These are phyloP conservation scores for Shargacucullia verbasci DNA, from an alignment of 2,888 invertebrate species.

Conservation along the genomic window DNA sequence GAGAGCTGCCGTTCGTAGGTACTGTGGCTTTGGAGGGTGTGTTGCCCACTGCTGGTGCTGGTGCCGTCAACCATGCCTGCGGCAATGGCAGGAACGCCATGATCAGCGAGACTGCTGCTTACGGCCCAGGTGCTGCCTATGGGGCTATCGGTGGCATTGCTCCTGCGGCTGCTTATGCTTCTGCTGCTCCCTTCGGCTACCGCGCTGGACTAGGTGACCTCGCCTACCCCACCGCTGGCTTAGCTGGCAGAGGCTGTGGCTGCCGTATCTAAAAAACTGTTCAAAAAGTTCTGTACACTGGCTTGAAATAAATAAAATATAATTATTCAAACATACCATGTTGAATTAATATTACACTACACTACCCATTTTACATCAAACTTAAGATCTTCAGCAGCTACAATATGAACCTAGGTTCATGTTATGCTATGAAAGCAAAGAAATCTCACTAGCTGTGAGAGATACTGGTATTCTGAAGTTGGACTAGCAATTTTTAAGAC, in stretches of 20 bases:
- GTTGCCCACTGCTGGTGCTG: slow-evolving; percentile 38
- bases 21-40: slow-evolving; percentile 42
- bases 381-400: too few species aligned
- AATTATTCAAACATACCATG: too few species aligned
- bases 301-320: too few species aligned
- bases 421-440: too few species aligned
- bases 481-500: too few species aligned
- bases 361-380: too few species aligned
- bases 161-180: slow-evolving; percentile 7
- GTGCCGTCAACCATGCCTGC: slow-evolving; percentile 38
- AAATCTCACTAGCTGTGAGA: too few species aligned
- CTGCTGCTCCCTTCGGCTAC: not conserved
- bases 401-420: too few species aligned
- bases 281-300: not conserved
- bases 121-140: slow-evolving; percentile 2
- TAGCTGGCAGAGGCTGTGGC: slow-evolving; percentile 13
- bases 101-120: slow-evolving; percentile 16
- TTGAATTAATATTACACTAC: too few species aligned
- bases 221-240: not conserved
- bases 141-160: slow-evolving; percentile 1
- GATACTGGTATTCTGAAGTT: too few species aligned
- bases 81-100: slow-evolving; percentile 30
- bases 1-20: slow-evolving; percentile 45
- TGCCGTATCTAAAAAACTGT: too few species aligned
- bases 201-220: too few species aligned